Evolutionary conservation across 2,888 invertebrate genomes (phyloP).

Genomic region (Dicycla oo): DNA sequence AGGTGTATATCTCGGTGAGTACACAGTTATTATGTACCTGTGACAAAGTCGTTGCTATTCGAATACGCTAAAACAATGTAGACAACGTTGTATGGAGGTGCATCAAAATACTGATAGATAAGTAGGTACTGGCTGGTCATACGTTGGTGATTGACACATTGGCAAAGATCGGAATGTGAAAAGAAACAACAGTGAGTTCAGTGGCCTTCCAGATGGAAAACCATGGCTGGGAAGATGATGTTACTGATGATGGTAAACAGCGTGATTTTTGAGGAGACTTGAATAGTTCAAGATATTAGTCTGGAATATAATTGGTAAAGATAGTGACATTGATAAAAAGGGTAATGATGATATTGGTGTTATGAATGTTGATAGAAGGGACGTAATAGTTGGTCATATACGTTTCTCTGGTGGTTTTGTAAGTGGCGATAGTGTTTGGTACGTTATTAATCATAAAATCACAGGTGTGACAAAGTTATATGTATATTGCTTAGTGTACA

Average conservation of each 20-base stretch:
- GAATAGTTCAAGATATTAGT: neutral
- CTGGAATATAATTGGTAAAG: neutral
- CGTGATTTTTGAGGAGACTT: neutral
- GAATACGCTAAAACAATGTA: neutral
- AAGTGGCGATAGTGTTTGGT: neutral
- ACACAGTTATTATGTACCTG: neutral
- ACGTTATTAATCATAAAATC: neutral
- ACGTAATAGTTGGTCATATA: neutral
- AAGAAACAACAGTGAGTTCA: slow-evolving; percentile 17
- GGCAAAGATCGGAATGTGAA: slow-evolving; percentile 26
- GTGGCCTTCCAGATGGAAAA: slow-evolving; percentile 2
- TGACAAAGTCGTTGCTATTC: neutral
- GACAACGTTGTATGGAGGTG: too few species aligned
- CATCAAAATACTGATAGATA: too few species aligned
- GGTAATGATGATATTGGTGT: neutral
- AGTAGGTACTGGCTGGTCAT: neutral
- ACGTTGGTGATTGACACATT: slow-evolving; percentile 16
- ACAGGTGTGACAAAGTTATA: neutral
- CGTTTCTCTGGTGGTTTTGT: neutral
- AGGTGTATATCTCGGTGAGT: neutral
- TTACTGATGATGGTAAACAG: neutral
- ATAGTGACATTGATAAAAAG: neutral
- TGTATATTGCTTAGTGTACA: neutral
- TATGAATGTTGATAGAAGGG: neutral
- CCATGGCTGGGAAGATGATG: neutral